Evolutionary conservation across 2,888 invertebrate genomes (phyloP), one percentile per base, ranked within the genome.

Genomic region (Lithophane ornitopus): DNA sequence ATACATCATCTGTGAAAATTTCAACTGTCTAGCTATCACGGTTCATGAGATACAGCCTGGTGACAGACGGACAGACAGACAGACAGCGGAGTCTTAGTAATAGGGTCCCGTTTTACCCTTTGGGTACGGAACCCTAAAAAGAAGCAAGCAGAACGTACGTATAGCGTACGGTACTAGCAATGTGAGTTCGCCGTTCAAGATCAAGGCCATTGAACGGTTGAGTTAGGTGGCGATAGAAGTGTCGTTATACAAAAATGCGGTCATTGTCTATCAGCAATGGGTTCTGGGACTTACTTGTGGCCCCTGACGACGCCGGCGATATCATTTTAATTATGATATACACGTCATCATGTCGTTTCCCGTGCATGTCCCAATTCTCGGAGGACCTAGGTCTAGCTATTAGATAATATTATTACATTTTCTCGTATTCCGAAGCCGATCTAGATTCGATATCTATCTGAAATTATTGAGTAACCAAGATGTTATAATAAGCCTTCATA

Each of bases 141-240:
- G n/a, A n/a, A n/a, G n/a, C n/a, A n/a, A n/a, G n/a, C n/a, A n/a
- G n/a, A n/a, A n/a, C n/a, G n/a, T n/a, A n/a, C 34, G 6, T 44
- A 28, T n/a, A 34, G n/a, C 6, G 41, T 71, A 34, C 26, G 26
- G 26, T 46, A 34, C 34, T 34, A 34, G 4, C n/a, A 61, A 26
- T 46, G 22, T 8, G 39, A 39, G 61, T 78, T 54, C 34, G 61
- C n/a, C 39, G 61, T 46, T 78, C 79, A 78, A 78, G 76, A 70
- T 62, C 76, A 78, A 78, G 70, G 79, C 3, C 54, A 70, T 54
- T 22, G 54, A 28, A n/a, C 61, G 44, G n/a, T 65, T 39, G 26
- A 56, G n/a, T 12, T 49, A 39, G 28, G 14, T 7, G n/a, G 19
- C 28, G 26, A 56, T 46, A 7, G 44, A 54, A 16, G 34, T n/a